Conservation (phyloP, 1,140 invertebrate species). For the Polyergus mexicanus region DNA sequence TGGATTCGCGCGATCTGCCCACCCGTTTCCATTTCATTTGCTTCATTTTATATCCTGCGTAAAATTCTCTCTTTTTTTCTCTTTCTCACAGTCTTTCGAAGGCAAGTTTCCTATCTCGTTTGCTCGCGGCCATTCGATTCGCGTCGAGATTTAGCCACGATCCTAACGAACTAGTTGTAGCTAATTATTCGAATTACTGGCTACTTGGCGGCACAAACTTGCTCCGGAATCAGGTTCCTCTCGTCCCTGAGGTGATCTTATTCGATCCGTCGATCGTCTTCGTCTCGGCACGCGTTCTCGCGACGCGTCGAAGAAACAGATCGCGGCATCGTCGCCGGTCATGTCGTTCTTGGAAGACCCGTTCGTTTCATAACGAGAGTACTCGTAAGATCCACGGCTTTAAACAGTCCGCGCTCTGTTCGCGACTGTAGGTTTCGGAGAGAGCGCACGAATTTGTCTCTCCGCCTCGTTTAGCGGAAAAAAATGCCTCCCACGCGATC, state of each 20-base stretch:
- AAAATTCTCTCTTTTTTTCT: background rate
- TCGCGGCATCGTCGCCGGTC: background rate
- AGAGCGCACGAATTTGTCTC: slow-evolving; percentile 65
- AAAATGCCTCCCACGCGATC: slow-evolving; percentile 71
- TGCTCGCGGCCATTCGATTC: slow-evolving; percentile 47
- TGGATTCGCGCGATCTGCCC: background rate
- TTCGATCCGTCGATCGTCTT: slow-evolving; percentile 36
- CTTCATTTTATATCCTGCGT: background rate
- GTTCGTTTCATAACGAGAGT: background rate
- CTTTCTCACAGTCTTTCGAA: background rate
- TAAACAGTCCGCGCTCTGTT: slow-evolving; percentile 36
- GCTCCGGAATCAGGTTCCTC: slow-evolving; percentile 44
- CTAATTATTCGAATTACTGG: slow-evolving; percentile 45
- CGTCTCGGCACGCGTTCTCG: slow-evolving; percentile 32
- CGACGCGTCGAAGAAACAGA: slow-evolving; percentile 3
- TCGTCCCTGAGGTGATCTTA: slow-evolving; percentile 38
- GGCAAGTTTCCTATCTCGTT: slow-evolving; percentile 15
- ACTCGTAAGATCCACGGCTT: background rate
- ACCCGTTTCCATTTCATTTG: background rate
- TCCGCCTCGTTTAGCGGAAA: slow-evolving; percentile 54
- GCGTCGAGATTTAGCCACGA: slow-evolving; percentile 11
- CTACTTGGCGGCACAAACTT: slow-evolving; percentile 48
- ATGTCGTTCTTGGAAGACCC: slow-evolving; percentile 4
- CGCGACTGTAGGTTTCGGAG: slow-evolving; percentile 48
- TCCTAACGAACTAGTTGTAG: slow-evolving; percentile 52